These are phyloP conservation scores for Fulica atra DNA, from an alignment of 2,113 vertebrate genomes.

Conservation along the genomic window DNA sequence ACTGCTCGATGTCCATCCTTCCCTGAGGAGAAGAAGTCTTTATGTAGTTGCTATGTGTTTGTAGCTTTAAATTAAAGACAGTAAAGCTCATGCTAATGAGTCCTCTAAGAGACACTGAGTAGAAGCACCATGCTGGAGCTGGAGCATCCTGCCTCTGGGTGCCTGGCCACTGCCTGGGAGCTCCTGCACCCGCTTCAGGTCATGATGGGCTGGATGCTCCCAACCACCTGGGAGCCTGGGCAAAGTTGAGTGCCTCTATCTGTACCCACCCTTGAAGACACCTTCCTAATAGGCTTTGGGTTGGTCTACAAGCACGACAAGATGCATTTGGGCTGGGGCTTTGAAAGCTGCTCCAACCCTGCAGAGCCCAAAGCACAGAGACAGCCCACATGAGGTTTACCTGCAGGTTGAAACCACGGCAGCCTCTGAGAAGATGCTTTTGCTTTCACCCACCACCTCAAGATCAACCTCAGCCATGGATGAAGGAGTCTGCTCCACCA, in stretches of 20 bases:
- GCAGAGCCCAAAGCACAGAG: not conserved
- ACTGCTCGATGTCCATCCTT: not conserved
- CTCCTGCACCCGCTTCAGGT: not conserved
- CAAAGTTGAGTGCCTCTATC: not conserved
- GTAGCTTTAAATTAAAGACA: not conserved
- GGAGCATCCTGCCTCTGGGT: rapidly evolving
- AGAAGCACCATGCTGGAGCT: not conserved
- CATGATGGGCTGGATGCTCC: not conserved
- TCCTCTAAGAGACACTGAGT: too few relatives aligned
- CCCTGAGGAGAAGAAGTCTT: not conserved
- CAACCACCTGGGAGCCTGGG: not conserved
- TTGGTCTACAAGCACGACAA: not conserved
- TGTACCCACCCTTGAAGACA: too few relatives aligned
- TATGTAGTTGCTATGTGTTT: not conserved
- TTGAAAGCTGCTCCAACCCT: not conserved
- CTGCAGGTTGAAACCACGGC: not conserved
- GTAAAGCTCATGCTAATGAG: not conserved
- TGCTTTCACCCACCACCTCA: rapidly evolving
- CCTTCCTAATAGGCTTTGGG: not conserved
- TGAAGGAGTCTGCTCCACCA: not conserved
- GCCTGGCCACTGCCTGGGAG: rapidly evolving
- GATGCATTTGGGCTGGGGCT: not conserved
- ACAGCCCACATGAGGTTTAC: too few relatives aligned
- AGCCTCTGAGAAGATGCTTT: not conserved
- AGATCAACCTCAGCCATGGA: not conserved